Base-by-base conservation (phyloP, 2,797 vertebrate species). In the Megaceryle alcyon region DNA sequence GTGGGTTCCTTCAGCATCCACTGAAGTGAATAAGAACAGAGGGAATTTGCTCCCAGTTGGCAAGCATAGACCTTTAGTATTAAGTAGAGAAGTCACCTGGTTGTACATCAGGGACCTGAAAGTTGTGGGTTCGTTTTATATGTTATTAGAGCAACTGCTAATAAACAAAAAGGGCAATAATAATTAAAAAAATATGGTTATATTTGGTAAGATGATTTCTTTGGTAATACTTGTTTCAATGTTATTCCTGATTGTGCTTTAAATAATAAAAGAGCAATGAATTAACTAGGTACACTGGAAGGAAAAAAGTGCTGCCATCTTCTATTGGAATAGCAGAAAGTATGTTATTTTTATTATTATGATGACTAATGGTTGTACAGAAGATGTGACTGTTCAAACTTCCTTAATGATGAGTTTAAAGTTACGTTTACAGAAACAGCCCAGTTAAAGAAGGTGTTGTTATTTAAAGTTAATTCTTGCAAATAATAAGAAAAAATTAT, bases 401-500 rank as follows among this genome's bases (percentile, higher is more conserved):
- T 31, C 17, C 7, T 46, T 81, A 54, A 17, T 89, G 80, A 69
- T 86, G 41, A 91, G 18, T 71, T 94, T 96, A 71, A 60, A 44
- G 53, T 78, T 85, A 53, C 22, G 51, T 88, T 90, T 89, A 53
- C 28, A 81, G 53, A 94, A 64, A 18, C 51, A 95, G 26, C 41
- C 31, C 19, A 77, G 29, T 90, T 87, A 92, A 92, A 75, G 59
- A 88, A 91, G 22, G 78, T 69, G 78, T 28, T 92, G 21, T 60
- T 82, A 57, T 92, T 72, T 75, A 85, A 94, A 91, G 16, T 78
- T 84, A 94, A 90, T 86, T 94, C 86, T 71, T 86, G 82, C 59
- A 81, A 95, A 79, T 86, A 85, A 51, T 57, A 76, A 44, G 46
- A 78, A 89, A 92, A 92, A 95, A 86, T 41, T 88, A 96, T 57